Evolutionary conservation across 1,140 invertebrate species (phyloP).

Genomic region (Oscheius sp.): DNA sequence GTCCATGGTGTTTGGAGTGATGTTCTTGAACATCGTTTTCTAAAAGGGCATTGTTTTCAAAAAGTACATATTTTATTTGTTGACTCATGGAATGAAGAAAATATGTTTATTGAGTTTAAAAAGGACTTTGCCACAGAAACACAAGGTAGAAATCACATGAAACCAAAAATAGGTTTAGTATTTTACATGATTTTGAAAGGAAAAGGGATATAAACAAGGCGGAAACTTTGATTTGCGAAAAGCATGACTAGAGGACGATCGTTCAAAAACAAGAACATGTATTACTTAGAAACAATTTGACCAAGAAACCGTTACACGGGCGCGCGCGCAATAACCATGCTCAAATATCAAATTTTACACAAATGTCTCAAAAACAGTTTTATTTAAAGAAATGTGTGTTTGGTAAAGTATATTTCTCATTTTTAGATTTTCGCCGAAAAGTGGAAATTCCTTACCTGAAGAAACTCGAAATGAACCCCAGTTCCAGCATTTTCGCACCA

Average conservation of each 20-base stretch:
- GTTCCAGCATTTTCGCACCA: conserved; percentile 81
- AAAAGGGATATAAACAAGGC: background rate
- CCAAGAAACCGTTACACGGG: background rate
- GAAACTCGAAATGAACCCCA: conserved; percentile 73
- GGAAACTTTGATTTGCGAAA: background rate
- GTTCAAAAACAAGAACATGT: background rate
- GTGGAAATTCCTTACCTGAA: no score
- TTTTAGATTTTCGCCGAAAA: no score
- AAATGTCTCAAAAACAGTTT: background rate
- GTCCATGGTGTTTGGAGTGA: conserved; percentile 70
- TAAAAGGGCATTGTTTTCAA: background rate
- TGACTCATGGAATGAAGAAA: no score
- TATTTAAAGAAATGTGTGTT: background rate
- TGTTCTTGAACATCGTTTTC: conserved; percentile 43
- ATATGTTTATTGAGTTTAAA: no score
- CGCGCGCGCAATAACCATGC: background rate
- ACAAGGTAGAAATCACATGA: background rate
- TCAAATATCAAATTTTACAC: background rate
- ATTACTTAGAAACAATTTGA: background rate
- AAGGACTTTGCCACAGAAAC: no score
- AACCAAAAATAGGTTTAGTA: background rate
- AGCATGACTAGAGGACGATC: background rate
- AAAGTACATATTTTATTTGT: background rate
- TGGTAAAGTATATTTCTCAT: background rate
- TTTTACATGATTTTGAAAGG: background rate